Conservation (phyloP, 2,113 vertebrate genomes). For the Calyptommatus sinebrachiatus region DNA sequence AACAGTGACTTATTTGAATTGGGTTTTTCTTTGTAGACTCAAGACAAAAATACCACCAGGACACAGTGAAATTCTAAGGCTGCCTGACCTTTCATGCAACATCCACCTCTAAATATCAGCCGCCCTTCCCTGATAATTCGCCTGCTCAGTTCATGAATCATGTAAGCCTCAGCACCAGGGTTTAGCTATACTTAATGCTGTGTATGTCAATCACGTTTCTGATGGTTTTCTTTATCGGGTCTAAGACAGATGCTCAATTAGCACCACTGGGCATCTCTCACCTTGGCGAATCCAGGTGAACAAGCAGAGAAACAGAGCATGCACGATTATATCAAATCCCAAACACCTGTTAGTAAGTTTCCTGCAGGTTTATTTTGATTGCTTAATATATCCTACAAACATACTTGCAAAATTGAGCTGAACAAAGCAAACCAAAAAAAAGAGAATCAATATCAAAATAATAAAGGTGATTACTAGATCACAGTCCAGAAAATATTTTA, state of each 20-base stretch:
- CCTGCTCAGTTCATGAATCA: neutral
- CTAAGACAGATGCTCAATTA: neutral
- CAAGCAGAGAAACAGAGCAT: neutral
- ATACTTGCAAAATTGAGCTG: neutral
- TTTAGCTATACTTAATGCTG: neutral
- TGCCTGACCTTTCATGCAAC: neutral
- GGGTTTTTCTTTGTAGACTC: neutral
- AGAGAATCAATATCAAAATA: too few relatives aligned
- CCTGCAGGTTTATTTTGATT: neutral
- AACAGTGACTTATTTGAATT: neutral
- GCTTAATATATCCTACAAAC: neutral
- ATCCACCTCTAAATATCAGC: neutral
- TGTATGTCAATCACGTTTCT: neutral
- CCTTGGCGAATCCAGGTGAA: neutral
- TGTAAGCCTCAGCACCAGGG: neutral
- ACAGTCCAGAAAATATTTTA: neutral
- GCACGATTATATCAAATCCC: neutral
- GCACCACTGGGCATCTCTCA: neutral
- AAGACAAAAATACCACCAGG: conserved; percentile 3
- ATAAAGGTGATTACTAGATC: too few relatives aligned
- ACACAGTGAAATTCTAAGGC: neutral
- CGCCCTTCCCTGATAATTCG: neutral
- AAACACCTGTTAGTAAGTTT: neutral
- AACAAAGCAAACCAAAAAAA: neutral
- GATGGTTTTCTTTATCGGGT: neutral